These are phyloP conservation scores for Hipparchia semele DNA, from an alignment of 2,888 invertebrate species.

Conservation along the genomic window DNA sequence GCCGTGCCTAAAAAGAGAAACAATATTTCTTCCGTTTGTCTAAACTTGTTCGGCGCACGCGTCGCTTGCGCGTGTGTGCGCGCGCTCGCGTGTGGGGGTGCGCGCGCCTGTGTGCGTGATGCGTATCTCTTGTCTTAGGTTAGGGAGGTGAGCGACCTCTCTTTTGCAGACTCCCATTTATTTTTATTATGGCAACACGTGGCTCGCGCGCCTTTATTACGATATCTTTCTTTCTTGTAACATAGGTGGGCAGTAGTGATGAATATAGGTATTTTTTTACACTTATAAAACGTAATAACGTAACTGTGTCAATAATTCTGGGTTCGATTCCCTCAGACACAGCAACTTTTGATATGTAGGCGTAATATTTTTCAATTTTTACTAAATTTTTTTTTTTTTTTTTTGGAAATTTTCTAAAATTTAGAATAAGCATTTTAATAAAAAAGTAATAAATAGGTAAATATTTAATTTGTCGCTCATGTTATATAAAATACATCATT, in stretches of 20 bases:
- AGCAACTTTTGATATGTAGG: too few species aligned
- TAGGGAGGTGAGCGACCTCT: slow-evolving; percentile 82
- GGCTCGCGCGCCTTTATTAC: slow-evolving; percentile 72
- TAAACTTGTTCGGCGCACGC: slow-evolving; percentile 80
- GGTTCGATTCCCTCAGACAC: too few species aligned
- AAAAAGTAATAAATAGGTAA: too few species aligned
- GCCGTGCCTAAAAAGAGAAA: slow-evolving; percentile 77
- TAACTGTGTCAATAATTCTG: too few species aligned
- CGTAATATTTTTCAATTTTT: too few species aligned
- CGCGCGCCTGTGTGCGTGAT: slow-evolving; percentile 66
- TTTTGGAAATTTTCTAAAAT: too few species aligned
- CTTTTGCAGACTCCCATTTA: slow-evolving; percentile 78
- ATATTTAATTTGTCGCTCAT: too few species aligned
- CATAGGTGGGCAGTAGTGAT: slow-evolving; percentile 41
- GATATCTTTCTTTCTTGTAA: slow-evolving; percentile 60
- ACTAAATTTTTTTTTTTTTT: too few species aligned
- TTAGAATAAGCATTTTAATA: too few species aligned
- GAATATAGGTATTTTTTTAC: too few species aligned
- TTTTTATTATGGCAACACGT: slow-evolving; percentile 81
- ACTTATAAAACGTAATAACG: too few species aligned
- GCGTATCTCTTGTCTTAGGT: slow-evolving; percentile 81
- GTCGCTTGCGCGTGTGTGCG: slow-evolving; percentile 63
- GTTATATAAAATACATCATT: too few species aligned
- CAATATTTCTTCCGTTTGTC: slow-evolving; percentile 82
- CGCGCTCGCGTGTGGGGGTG: slow-evolving; percentile 50